Percentiles rank a stretch among this genome's conserved stretches.
Evolutionary conservation across 1,140 invertebrate genomes (phyloP).

Genomic region (Mesaphorura yosii): DNA sequence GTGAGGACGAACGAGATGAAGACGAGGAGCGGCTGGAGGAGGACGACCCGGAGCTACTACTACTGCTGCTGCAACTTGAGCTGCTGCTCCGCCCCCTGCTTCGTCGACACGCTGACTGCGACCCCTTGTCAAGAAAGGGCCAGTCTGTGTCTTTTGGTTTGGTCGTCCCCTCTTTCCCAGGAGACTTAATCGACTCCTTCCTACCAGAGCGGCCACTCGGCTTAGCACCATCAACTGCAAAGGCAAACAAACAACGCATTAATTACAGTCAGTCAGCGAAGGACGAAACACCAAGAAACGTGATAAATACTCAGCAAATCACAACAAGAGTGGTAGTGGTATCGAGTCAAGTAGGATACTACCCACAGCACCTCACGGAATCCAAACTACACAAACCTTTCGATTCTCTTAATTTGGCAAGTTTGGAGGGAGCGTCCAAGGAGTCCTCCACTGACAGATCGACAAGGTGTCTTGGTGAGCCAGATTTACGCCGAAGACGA

Average conservation of each 20-base stretch:
- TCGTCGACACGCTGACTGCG: constrained; percentile 32
- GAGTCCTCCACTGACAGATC: too few species aligned
- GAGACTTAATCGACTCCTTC: background rate
- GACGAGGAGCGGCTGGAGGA: constrained; percentile 34
- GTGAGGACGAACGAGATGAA: constrained; percentile 29
- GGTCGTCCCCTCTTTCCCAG: constrained; percentile 36
- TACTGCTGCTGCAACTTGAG: constrained; percentile 22
- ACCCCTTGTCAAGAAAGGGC: constrained; percentile 50
- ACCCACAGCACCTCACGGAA: too few species aligned
- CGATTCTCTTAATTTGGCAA: too few species aligned
- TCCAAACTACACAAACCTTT: too few species aligned
- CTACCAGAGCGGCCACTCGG: background rate
- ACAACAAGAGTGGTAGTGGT: too few species aligned
- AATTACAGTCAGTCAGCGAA: too few species aligned
- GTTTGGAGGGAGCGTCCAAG: too few species aligned
- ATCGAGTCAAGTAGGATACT: too few species aligned
- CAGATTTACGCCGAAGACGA: too few species aligned
- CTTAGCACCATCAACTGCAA: background rate
- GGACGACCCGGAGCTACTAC: constrained; percentile 29
- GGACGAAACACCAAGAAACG: too few species aligned
- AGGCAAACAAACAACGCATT: constrained; percentile 25
- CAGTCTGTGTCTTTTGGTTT: constrained; percentile 42
- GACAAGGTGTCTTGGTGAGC: too few species aligned
- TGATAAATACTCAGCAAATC: too few species aligned
- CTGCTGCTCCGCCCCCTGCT: constrained; percentile 25